phyloP scores from a whole-genome alignment of 1,140 invertebrate species.

The Zaprionus ornatus region DNA sequence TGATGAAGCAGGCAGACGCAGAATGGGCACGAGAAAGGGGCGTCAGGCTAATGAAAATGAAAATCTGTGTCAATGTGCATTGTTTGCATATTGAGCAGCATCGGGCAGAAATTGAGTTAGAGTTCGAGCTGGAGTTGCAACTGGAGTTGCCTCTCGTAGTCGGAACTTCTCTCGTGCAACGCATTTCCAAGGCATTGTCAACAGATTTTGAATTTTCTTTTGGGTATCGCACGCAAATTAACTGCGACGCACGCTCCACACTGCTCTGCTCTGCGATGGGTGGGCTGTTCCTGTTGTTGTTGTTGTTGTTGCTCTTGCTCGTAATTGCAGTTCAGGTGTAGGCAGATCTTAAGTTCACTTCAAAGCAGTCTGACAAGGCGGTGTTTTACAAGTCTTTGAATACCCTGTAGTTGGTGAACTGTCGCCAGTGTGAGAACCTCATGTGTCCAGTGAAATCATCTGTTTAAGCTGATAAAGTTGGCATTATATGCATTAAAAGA shows the following conservation, averaged over 20 bases:
- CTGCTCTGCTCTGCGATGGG: conserved; percentile 15
- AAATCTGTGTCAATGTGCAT: conserved; percentile 75
- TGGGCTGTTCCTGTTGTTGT: conserved; percentile 40
- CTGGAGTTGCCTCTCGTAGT: not conserved
- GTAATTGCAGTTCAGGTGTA: conserved; percentile 47
- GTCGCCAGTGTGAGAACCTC: not conserved
- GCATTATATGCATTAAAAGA: not conserved
- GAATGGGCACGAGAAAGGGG: not conserved
- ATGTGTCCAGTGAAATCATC: not conserved
- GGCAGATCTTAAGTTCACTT: conserved; percentile 32
- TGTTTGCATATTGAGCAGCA: conserved; percentile 65
- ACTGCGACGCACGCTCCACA: conserved; percentile 31
- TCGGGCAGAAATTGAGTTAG: conserved; percentile 14
- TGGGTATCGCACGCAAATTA: conserved; percentile 50
- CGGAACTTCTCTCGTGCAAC: not conserved
- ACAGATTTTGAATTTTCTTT: conserved; percentile 48
- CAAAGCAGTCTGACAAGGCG: conserved; percentile 33
- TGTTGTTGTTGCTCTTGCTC: conserved; percentile 24
- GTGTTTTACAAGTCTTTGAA: not conserved
- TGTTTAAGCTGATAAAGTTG: not conserved
- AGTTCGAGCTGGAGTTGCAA: not conserved
- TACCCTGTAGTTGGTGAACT: not conserved
- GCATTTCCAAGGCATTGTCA: conserved; percentile 22
- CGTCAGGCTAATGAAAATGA: conserved; percentile 73
- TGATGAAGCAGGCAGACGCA: too few relatives aligned